phyloP scores from a whole-genome alignment of 2,113 vertebrate species.

The Thamnophis sirtalis region DNA sequence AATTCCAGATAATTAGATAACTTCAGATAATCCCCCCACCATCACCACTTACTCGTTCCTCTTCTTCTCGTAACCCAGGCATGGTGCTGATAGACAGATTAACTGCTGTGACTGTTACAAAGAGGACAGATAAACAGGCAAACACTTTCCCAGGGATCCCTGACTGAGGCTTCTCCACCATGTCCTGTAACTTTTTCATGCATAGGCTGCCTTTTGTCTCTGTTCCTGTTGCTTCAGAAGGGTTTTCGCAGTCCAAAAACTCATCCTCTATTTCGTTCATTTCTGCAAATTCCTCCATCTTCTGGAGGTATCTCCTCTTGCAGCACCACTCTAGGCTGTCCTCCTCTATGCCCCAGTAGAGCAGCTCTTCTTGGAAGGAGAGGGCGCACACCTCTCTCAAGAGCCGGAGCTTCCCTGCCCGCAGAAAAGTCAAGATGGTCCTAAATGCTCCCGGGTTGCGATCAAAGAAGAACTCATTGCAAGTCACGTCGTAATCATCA shows the following conservation, averaged over 20 bases:
- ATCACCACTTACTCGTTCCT: slow-evolving; percentile 83
- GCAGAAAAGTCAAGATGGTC: slow-evolving; percentile 91
- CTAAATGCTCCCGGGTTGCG: slow-evolving; percentile 92
- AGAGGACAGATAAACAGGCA: slow-evolving; percentile 93
- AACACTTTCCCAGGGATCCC: slow-evolving; percentile 97
- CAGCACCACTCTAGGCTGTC: slow-evolving; percentile 94
- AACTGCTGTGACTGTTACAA: slow-evolving; percentile 94
- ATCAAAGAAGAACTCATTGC: slow-evolving; percentile 98
- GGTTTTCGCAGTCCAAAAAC: slow-evolving; percentile 65
- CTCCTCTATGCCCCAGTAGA: slow-evolving; percentile 96
- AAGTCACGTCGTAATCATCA: slow-evolving; percentile 91
- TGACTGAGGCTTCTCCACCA: slow-evolving; percentile 96
- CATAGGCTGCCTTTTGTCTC: slow-evolving; percentile 76
- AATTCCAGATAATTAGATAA: not conserved
- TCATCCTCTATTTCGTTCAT: slow-evolving; percentile 85
- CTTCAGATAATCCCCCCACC: too few relatives aligned
- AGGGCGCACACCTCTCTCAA: slow-evolving; percentile 91
- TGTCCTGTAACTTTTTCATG: slow-evolving; percentile 90
- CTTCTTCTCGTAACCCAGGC: slow-evolving; percentile 91
- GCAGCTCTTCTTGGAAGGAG: slow-evolving; percentile 94
- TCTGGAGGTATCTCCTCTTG: slow-evolving; percentile 87
- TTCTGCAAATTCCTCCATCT: slow-evolving; percentile 89
- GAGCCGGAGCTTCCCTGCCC: slow-evolving; percentile 89
- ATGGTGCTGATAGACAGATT: slow-evolving; percentile 98
- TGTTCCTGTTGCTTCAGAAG: slow-evolving; percentile 41